Evolutionary conservation across 2,797 vertebrate genomes (phyloP).

Genomic region (Oryzias dopingdopingensis): DNA sequence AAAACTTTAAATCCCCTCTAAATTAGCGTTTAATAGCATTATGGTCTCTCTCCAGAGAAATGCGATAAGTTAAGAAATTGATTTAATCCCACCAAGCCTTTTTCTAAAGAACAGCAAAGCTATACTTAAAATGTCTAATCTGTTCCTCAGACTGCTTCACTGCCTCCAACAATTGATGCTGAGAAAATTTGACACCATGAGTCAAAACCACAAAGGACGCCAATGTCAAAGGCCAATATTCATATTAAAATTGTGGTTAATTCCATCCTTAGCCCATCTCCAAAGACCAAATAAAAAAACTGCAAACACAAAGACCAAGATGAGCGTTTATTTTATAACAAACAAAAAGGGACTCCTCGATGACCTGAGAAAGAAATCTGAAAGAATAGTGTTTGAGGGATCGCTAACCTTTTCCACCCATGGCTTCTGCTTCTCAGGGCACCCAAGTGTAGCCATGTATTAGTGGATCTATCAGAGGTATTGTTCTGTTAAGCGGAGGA

Average conservation of each 20-base stretch:
- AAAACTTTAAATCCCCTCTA: slow-evolving; percentile 23
- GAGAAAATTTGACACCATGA: slow-evolving; percentile 31
- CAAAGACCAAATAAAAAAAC: slow-evolving; percentile 11
- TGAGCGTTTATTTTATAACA: slow-evolving; percentile 33
- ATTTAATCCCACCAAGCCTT: slow-evolving; percentile 54
- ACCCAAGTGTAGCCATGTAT: slow-evolving; percentile 23
- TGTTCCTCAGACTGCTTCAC: slow-evolving; percentile 29
- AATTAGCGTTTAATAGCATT: slow-evolving; percentile 53
- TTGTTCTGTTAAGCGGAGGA: slow-evolving; percentile 51
- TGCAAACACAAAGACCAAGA: slow-evolving; percentile 8
- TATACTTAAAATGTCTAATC: slow-evolving; percentile 38
- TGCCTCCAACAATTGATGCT: slow-evolving; percentile 37
- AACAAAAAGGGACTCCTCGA: slow-evolving; percentile 11
- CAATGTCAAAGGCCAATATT: slow-evolving; percentile 28
- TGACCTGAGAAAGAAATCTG: slow-evolving; percentile 31
- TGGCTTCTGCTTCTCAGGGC: slow-evolving; percentile 34
- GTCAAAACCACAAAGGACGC: slow-evolving; percentile 18
- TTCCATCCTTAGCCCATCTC: slow-evolving; percentile 15
- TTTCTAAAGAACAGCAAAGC: slow-evolving; percentile 39
- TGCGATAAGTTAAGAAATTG: slow-evolving; percentile 39
- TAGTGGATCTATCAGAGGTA: slow-evolving; percentile 44
- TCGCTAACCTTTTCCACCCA: slow-evolving; percentile 38
- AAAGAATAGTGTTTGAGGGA: slow-evolving; percentile 20
- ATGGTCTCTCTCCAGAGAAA: slow-evolving; percentile 34
- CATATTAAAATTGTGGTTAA: slow-evolving; percentile 27